Evolutionary conservation across 2,797 vertebrate genomes (phyloP), one percentile per base, ranked within the genome.

Genomic region (Spea hammondii): DNA sequence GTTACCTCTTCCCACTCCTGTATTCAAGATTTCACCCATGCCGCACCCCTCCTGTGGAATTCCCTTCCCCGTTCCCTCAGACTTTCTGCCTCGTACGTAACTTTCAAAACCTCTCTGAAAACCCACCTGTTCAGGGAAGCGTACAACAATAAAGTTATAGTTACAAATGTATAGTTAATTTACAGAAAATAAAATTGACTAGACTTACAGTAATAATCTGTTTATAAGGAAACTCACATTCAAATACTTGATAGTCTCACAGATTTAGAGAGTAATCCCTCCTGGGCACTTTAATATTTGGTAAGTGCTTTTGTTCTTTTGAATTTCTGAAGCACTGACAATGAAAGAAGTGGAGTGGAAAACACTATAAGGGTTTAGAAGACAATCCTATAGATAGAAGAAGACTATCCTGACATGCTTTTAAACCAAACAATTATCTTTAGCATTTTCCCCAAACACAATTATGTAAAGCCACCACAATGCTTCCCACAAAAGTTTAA

Each of bases 191-290:
- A 32, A 32, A 32, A 32, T n/a, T n/a, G n/a, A n/a, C n/a, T 32
- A 32, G 32, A 32, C 32, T 32, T 32, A 32, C 2, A 65, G 51
- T 32, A 83, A 66, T 81, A 83, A 83, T 6, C 74, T 84, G 71
- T 74, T 76, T 78, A 84, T 77, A 13, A 76, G 83, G 62, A 69
- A 83, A 59, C 44, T 83, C 48, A 45, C 17, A 83, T 78, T 86
- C 66, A 78, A 59, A 79, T 11, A 84, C 55, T 64, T 79, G 79
- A 66, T 83, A 75, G 48, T 85, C 10, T 62, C 84, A 48, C 53
- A 80, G 72, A 44, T 80, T 17, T 57, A 50, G 14, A 64, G 51
- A 76, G 8, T 83, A 49, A 67, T 67, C 17, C 60, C 82, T 71
- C 68, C 0, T 4, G 73, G 67, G 44, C 76, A 79, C 59, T 84